Base-by-base conservation (phyloP, 2,888 invertebrate genomes). In the Octonoba sinensis region DNA sequence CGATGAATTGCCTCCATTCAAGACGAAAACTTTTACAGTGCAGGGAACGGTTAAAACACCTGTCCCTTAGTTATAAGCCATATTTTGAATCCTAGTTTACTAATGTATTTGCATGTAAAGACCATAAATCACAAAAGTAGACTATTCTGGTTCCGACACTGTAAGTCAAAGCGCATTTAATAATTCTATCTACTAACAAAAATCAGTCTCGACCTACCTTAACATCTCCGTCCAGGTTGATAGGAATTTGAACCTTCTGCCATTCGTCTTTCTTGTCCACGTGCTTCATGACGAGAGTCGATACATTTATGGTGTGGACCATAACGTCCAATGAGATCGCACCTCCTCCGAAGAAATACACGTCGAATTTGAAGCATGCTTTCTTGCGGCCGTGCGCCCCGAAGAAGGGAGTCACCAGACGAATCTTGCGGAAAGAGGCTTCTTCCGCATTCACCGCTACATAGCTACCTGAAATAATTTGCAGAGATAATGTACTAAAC, bases 301-400 rank as follows among this genome's bases (percentile, higher is more conserved):
- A 75, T 3, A 70, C 72, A 8, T 59, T 36, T 44, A 67, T 71
- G 57, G 27, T 62, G 59, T 83, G 79, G 12, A 75, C 47, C 72
- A 67, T 57, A 13, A 83, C 62, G 24, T 75, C 78, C 6, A 79
- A 18, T 4, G 76, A 62, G 1, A 69, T 64, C 3, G 49, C 83
- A 16, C 79, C 83, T 4, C 59, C 71, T 1, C 83, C 83, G 20
- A 76, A 46, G 70, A 83, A 70, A 67, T 57, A 83, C 11, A 67
- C n/a, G 20, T 83, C 83, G 51, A 83, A 79, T 12, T 64, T 67
- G 49, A 83, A 57, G 46, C 83, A 83, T 3, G 70, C 83, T 20
- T 56, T 71, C 56, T 79, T 79, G 57, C 79, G 70, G 0, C 79
- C 83, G 27, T 65, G 72, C 8, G 78, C 51, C 0, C 62, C 67